phyloP scores from a whole-genome alignment of 1,140 invertebrate species.

The Berghia stephanieae region DNA sequence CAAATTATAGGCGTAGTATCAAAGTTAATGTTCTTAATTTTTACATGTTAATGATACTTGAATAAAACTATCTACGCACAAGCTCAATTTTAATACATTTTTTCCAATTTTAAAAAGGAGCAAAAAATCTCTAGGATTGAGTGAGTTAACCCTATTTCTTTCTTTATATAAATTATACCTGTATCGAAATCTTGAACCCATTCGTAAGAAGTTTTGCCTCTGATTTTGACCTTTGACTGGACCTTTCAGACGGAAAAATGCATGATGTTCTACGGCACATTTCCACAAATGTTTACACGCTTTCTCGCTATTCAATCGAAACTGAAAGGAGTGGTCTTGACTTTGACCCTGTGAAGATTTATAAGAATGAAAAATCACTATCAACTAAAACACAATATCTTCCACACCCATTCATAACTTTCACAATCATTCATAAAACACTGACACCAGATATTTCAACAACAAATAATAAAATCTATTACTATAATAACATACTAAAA shows the following conservation, averaged over 20 bases:
- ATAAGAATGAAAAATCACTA: neutral
- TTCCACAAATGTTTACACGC: conserved; percentile 99
- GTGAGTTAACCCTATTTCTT: no score
- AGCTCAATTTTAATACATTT: no score
- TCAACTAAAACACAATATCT: neutral
- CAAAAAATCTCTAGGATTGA: no score
- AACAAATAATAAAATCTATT: no score
- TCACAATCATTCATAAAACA: conserved; percentile 7
- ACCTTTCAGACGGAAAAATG: conserved; percentile 91
- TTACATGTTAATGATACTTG: no score
- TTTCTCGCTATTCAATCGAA: conserved; percentile 91
- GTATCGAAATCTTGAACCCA: conserved; percentile 95
- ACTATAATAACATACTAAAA: no score
- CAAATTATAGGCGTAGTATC: no score
- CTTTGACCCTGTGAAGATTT: conserved; percentile 54
- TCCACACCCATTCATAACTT: neutral
- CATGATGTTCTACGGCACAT: conserved; percentile 97
- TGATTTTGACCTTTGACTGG: conserved; percentile 88
- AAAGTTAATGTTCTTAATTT: no score
- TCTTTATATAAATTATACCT: conserved; percentile 51
- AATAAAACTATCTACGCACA: no score
- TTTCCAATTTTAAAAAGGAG: no score
- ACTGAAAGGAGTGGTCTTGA: conserved; percentile 67
- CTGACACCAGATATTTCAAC: no score
- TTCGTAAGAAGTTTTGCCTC: conserved; percentile 94